Percentiles rank a stretch among this genome's conserved stretches.
Evolutionary conservation across 2,797 vertebrate genomes (phyloP).

Genomic region (Florisuga fusca): DNA sequence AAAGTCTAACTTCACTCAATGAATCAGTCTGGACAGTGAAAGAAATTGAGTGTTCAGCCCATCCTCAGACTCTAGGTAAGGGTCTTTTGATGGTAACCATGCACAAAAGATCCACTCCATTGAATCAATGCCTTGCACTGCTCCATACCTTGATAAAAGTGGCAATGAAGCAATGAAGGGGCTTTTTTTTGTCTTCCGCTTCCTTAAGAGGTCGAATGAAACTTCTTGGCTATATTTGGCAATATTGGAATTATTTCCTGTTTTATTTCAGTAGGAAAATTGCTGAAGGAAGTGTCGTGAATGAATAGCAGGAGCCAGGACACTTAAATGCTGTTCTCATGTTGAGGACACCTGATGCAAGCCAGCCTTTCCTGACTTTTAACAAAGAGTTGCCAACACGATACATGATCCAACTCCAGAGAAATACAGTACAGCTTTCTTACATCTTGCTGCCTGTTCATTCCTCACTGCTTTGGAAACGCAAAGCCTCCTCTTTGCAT

Average conservation of each 20-base stretch:
- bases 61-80: neutral
- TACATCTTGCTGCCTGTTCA: neutral
- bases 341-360: neutral
- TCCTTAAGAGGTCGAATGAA: neutral
- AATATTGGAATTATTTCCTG: neutral
- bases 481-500: neutral
- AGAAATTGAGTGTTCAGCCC: neutral
- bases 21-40: neutral
- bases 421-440: neutral
- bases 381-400: neutral
- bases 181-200: neutral
- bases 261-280: neutral
- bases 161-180: neutral
- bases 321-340: neutral
- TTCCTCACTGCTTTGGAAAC: neutral
- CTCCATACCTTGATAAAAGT: neutral
- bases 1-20: neutral
- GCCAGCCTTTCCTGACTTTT: neutral
- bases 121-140: neutral
- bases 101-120: accelerated
- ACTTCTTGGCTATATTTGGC: neutral
- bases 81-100: neutral
- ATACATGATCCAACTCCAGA: neutral
- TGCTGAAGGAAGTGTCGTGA: neutral
- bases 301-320: neutral